Evolutionary conservation across 2,113 vertebrate species (phyloP), one percentile per base, ranked within the genome.

Genomic region (Sylvilagus bachmani): DNA sequence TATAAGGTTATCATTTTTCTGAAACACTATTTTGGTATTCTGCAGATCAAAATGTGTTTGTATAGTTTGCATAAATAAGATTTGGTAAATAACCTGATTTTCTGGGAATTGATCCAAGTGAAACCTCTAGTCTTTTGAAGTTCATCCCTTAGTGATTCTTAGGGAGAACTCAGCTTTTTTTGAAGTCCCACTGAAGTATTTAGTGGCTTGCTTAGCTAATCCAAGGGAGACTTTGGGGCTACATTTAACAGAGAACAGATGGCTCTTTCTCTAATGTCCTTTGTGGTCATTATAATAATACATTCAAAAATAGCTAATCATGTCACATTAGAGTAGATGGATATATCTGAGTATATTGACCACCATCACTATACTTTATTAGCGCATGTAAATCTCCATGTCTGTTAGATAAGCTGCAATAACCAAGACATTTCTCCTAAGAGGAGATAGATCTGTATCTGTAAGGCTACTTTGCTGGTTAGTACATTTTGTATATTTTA

Each of bases 11-110:
- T 94, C 61, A 27, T 93, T 97, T 95, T 93, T 79, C 95, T 96
- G 74, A 93, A 92, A 89, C 75, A 85, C 62, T 86, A 64, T 86
- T 93, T 89, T 81, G 33, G 44, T 93, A 51, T 69, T 44, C 36
- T 75, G 33, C 66, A 79, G 69, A 93, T 95, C 81, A 96, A 93
- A 92, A 91, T 87, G 79, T 97, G 81, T 96, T 93, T 95, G 71
- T 81, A 74, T 69, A 73, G 90, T 91, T 90, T 92, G 85, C 91
- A 94, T 96, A 97, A 95, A 75, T 94, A 90, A 93, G 71, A 90
- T 85, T 95, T 79, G 44, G 87, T 93, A 97, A 97, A 96, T 97
- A 95, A 92, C 90, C 81, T 96, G 70, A 91, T 95, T 96, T 97
- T 97, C 93, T 92, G 95, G 97, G 95, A 95, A 74, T 77, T 79